These are phyloP conservation scores for Theonella swinhoei DNA, from an alignment of 37 sponge, comb jelly and placozoan species.

Conservation along the genomic window DNA sequence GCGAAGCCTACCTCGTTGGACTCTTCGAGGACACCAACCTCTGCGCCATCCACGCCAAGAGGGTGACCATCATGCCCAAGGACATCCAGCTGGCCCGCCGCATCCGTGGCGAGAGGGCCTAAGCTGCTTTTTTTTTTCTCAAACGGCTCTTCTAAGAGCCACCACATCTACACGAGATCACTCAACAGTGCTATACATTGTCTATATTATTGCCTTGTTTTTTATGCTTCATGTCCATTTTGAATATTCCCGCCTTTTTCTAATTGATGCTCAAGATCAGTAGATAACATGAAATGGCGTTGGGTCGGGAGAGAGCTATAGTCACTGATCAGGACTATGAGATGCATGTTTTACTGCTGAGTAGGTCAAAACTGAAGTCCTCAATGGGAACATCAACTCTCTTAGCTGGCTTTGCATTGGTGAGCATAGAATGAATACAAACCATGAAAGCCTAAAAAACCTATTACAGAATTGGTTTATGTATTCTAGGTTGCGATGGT, in stretches of 20 bases:
- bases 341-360: slow-evolving; percentile 52
- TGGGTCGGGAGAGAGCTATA: neutral
- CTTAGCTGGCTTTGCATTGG: slow-evolving; percentile 80
- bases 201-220: neutral
- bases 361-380: slow-evolving; percentile 66
- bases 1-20: slow-evolving; percentile 96
- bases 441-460: too few relatives aligned
- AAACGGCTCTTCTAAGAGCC: slow-evolving; percentile 15
- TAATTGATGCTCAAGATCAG: neutral
- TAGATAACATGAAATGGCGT: neutral
- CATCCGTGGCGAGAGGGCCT: slow-evolving; percentile 96
- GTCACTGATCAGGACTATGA: slow-evolving; percentile 57
- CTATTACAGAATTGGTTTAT: neutral
- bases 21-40: slow-evolving; percentile 98
- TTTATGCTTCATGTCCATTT: neutral
- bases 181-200: neutral
- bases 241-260: neutral
- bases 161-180: slow-evolving; percentile 13
- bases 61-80: slow-evolving; percentile 99
- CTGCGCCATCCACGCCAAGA: slow-evolving; percentile 98
- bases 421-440: slow-evolving; percentile 6
- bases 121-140: slow-evolving; percentile 15
- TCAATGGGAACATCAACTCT: slow-evolving; percentile 76
- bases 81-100: slow-evolving; percentile 98
- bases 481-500: slow-evolving; percentile 73